These are phyloP conservation scores for Cyclophora punctaria DNA, from an alignment of 2,888 invertebrate species.

Conservation along the genomic window DNA sequence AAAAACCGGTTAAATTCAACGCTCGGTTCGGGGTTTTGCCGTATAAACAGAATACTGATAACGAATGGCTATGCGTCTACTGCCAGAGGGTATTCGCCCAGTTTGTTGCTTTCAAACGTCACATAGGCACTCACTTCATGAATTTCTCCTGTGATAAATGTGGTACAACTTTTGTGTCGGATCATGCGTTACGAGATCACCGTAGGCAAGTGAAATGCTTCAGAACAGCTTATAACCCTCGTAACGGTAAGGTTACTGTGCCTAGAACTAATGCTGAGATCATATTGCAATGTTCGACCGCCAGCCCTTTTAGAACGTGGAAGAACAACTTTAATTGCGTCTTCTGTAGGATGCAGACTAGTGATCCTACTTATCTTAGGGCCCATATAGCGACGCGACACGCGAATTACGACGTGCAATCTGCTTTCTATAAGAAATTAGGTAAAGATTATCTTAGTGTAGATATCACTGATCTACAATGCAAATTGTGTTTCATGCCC, in stretches of 20 bases:
- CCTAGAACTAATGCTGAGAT: constrained; percentile 61
- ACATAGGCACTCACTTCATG: constrained; percentile 60
- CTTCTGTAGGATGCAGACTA: constrained; percentile 59
- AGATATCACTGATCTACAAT: constrained; percentile 62
- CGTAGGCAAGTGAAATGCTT: constrained; percentile 61
- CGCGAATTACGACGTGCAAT: constrained; percentile 54
- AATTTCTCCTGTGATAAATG: constrained; percentile 61
- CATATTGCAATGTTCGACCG: constrained; percentile 60
- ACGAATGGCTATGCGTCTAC: constrained; percentile 52
- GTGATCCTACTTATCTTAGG: constrained; percentile 50
- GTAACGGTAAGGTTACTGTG: constrained; percentile 51
- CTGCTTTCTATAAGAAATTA: constrained; percentile 63
- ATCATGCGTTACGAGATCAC: constrained; percentile 57
- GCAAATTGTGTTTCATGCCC: constrained; percentile 56
- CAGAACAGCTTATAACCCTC: constrained; percentile 54
- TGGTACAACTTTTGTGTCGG: constrained; percentile 57
- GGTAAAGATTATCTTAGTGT: constrained; percentile 63
- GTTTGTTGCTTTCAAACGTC: constrained; percentile 55
- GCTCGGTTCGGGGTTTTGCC: constrained; percentile 59
- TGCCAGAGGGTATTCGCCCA: constrained; percentile 47
- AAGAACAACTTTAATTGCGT: constrained; percentile 64
- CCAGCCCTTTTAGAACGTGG: constrained; percentile 63
- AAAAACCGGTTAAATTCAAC: constrained; percentile 56
- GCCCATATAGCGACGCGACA: constrained; percentile 51
- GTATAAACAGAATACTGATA: constrained; percentile 47